A percentile compares a stretch with the other conserved stretches of the same genome.
Evolutionary conservation across 2,888 invertebrate species (phyloP).

Genomic region (Tryphoninae sp.): DNA sequence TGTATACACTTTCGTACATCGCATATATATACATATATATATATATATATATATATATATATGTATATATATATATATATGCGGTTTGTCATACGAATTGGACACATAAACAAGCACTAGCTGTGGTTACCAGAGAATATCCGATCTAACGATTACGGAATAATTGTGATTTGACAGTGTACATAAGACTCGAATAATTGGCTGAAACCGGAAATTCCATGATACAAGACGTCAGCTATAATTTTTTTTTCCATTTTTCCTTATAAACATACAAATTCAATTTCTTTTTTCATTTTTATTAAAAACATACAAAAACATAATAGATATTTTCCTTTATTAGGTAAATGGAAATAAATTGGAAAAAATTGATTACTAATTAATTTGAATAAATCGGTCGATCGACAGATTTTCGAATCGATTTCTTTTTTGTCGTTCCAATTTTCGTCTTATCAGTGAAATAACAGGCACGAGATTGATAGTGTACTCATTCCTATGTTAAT

Average conservation of each 20-base stretch:
- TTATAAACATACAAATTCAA: not conserved
- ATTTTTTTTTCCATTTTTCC: not conserved
- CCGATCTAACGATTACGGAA: constrained; percentile 11
- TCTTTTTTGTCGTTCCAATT: not conserved
- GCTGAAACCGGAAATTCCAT: not conserved
- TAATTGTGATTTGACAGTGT: constrained; percentile 14
- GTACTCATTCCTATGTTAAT: not conserved
- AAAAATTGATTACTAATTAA: constrained; percentile 13
- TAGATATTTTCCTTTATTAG: too few relatives aligned
- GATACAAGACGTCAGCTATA: not conserved
- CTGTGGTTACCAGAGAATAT: constrained; percentile 3
- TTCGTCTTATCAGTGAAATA: not conserved
- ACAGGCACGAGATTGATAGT: not conserved
- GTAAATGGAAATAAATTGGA: not conserved
- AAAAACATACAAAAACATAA: too few relatives aligned
- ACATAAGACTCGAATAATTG: not conserved
- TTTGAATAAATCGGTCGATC: not conserved
- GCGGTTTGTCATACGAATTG: not conserved
- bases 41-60: not conserved
- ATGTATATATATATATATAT: not conserved
- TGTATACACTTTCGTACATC: not conserved
- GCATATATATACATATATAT: not conserved
- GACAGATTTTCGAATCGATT: not conserved
- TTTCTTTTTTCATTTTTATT: too few relatives aligned
- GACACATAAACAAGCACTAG: not conserved